Evolutionary conservation across 2,888 invertebrate species (phyloP), one percentile per base, ranked within the genome.

Genomic region (Tetragonula carbonaria): DNA sequence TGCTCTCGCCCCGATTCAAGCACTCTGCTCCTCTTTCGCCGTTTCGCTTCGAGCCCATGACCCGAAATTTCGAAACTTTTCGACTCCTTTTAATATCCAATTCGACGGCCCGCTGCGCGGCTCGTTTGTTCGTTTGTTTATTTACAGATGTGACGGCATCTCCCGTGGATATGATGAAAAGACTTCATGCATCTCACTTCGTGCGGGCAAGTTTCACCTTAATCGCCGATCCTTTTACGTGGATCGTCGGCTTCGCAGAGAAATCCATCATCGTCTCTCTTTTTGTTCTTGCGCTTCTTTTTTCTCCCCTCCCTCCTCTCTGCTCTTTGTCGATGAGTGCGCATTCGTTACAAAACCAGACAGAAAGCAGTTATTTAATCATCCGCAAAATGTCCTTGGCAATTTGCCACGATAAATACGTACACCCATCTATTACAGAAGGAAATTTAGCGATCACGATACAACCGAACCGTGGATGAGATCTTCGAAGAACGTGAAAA

Each of bases 31-130:
- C 63, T 67, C 72, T 57, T 66, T 67, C 33, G 18, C 33, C 21
- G 51, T 8, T 51, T 67, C 50, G 38, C 21, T 57, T 51, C 55
- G 23, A 67, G 67, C 53, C 67, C 65, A 57, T 81, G 74, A 82
- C 81, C 82, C 63, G 55, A 45, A 45, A 45, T 82, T 84, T 82
- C 82, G 71, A 74, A 77, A 84, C 59, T 67, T 50, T 57, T 28
- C 67, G 28, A 38, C 23, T 38, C 16, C 76, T 57, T 53, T 76
- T 53, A 28, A 67, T 51, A 14, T 38, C 53, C 50, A 51, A 66
- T 67, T 72, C 23, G 78, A 71, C 16, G 33, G 66, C 78, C 75
- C 51, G 57, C 51, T 73, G 74, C 51, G 63, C 78, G 55, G 55
- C 57, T 23, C 57, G 78, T 72, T 67, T 77, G 68, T 63, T 28